Conservation (phyloP, 2,888 invertebrate species). For the Bruchidius siliquastri region DNA sequence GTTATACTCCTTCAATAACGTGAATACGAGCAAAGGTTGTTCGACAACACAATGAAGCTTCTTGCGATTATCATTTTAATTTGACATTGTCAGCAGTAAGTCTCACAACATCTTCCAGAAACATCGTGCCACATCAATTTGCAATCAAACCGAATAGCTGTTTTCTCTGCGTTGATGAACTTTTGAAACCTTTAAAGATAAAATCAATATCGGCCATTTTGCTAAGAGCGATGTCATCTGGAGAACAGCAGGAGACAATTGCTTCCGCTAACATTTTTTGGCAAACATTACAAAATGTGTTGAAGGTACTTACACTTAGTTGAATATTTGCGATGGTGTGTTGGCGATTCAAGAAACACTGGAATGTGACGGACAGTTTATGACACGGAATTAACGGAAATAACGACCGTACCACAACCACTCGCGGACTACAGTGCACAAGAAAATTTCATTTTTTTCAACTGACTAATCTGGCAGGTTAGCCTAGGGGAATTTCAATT, state of each 20-base stretch:
- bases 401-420: not conserved
- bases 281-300: not conserved
- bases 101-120: not conserved
- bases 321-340: not conserved
- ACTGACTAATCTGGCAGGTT: not conserved
- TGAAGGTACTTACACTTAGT: not conserved
- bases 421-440: not conserved
- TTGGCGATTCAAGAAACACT: not conserved
- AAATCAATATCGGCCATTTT: slow-evolving; percentile 47
- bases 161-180: slow-evolving; percentile 3
- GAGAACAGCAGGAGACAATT: not conserved
- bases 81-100: not conserved
- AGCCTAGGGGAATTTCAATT: not conserved
- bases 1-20: not conserved
- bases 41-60: not conserved
- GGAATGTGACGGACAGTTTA: not conserved
- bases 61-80: not conserved
- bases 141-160: not conserved
- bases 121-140: not conserved
- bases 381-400: not conserved
- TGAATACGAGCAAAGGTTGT: not conserved
- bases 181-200: slow-evolving; percentile 26
- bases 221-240: slow-evolving; percentile 22
- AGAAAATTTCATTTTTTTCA: not conserved
- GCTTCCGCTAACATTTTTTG: not conserved